These are phyloP conservation scores for Sesia bembeciformis DNA, from an alignment of 2,888 invertebrate species.

Conservation along the genomic window DNA sequence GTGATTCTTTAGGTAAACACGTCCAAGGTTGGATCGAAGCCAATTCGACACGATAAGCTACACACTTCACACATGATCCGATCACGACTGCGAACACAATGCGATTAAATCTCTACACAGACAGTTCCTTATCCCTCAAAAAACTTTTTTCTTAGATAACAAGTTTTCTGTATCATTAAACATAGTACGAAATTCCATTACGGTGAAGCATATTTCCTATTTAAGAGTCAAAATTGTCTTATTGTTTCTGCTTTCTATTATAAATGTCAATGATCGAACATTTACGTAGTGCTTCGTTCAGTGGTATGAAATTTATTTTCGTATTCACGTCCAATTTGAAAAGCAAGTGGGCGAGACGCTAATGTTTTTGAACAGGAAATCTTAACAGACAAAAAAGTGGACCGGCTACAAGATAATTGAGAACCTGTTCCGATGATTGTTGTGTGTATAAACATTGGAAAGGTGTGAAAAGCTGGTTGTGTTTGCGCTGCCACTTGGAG, in stretches of 20 bases:
- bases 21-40: constrained; percentile 19
- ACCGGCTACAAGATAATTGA: constrained; percentile 1
- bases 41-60: constrained; percentile 10
- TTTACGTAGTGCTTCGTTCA: no score
- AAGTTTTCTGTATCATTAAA: no score
- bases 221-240: no score
- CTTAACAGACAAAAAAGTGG: neutral
- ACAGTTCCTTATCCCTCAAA: no score
- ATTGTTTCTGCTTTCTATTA: no score
- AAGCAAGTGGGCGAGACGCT: neutral
- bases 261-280: no score
- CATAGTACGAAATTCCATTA: no score
- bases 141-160: no score
- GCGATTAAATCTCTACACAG: neutral
- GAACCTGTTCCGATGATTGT: constrained; percentile 25
- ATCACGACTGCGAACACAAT: neutral
- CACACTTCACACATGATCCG: neutral
- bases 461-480: constrained; percentile 28
- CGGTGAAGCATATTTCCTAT: no score
- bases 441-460: constrained; percentile 22
- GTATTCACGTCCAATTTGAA: neutral
- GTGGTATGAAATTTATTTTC: no score
- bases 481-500: constrained; percentile 27
- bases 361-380: neutral
- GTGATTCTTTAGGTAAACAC: constrained; percentile 15